A percentile compares a stretch with the other conserved stretches of the same genome.
Conservation (phyloP, 2,888 invertebrate species). For the Hypena proboscidalis region DNA sequence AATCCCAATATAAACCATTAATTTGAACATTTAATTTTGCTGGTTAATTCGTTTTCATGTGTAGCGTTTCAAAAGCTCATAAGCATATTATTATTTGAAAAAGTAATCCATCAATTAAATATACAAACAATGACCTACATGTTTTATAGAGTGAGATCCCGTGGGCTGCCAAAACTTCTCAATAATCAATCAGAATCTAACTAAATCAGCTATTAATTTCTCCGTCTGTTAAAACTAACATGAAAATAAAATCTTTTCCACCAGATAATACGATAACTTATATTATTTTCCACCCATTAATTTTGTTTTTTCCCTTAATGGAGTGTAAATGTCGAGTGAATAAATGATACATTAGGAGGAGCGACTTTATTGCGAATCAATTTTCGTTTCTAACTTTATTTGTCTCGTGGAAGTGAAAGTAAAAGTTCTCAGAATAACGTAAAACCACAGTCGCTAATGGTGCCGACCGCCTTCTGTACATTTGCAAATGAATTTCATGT, state of each 20-base stretch:
- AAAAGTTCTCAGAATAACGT: neutral
- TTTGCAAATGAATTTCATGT: slow-evolving; percentile 35
- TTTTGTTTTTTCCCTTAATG: slow-evolving; percentile 41
- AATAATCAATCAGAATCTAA: too few species aligned
- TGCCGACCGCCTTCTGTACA: slow-evolving; percentile 14
- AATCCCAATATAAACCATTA: too few species aligned
- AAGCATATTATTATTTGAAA: too few species aligned
- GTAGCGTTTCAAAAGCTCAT: too few species aligned
- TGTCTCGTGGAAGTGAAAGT: neutral
- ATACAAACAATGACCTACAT: too few species aligned
- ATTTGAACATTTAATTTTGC: too few species aligned
- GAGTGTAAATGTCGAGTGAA: slow-evolving; percentile 20
- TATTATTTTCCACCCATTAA: slow-evolving; percentile 46
- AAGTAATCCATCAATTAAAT: too few species aligned
- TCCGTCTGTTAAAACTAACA: slow-evolving; percentile 17
- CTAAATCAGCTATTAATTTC: too few species aligned
- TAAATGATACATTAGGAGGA: slow-evolving; percentile 15
- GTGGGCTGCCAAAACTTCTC: too few species aligned
- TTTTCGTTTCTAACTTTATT: slow-evolving; percentile 5
- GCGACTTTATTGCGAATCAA: slow-evolving; percentile 2
- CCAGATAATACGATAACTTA: slow-evolving; percentile 40
- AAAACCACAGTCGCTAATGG: slow-evolving; percentile 17
- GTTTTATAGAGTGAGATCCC: too few species aligned
- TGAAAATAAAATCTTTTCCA: slow-evolving; percentile 12
- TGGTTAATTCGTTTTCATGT: too few species aligned